Base-by-base conservation (phyloP, 2,797 vertebrate species). In the Ficedula albicollis region DNA sequence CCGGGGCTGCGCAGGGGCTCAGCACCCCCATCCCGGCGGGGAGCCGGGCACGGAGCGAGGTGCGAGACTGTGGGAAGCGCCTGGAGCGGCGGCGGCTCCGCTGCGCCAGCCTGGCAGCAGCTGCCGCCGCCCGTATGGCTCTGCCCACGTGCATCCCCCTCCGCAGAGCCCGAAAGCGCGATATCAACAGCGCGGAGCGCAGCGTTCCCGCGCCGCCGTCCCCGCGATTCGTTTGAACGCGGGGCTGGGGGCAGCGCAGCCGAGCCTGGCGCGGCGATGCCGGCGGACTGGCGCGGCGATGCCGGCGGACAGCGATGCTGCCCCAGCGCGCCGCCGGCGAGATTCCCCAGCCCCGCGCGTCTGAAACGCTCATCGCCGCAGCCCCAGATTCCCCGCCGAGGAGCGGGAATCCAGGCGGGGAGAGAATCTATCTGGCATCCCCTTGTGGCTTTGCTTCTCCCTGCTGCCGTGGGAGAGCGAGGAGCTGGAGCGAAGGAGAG, bases 51-150 rank as follows among this genome's bases (percentile, higher is more conserved):
- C 52, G 5, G 11, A 93, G 91, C 44, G 3, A 94, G 85, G 96
- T 95, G 96, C 58, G 95, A 96, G 96, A 96, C 96, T 59, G 96
- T 94, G 92, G 96, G 96, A 94, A 92, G 96, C 41, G 89, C 77
- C 92, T 89, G 94, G 87, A 67, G 62, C 78, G 59, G 3, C 13
- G 32, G 63, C 76, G 59, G 89, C 87, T 95, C 63, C 17, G 63
- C 41, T 5, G 68, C 70, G 94, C 94, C 94, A 96, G 96, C 89
- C 96, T 87, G 96, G 95, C 96, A 89, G 95, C 95, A 95, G 95
- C 96, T 96, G 96, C 95, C 95, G 85, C 87, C 68, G 3, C 90
- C 96, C 95, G 87, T 96, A 89, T 96, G 96, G 91, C 93, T 96
- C 95, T 94, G 96, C 96, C 96, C 78, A 96, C 95, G 77, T 83